These are phyloP conservation scores for Scelioninae gen. 1 DNA, from an alignment of 2,888 invertebrate genomes.

Conservation along the genomic window DNA sequence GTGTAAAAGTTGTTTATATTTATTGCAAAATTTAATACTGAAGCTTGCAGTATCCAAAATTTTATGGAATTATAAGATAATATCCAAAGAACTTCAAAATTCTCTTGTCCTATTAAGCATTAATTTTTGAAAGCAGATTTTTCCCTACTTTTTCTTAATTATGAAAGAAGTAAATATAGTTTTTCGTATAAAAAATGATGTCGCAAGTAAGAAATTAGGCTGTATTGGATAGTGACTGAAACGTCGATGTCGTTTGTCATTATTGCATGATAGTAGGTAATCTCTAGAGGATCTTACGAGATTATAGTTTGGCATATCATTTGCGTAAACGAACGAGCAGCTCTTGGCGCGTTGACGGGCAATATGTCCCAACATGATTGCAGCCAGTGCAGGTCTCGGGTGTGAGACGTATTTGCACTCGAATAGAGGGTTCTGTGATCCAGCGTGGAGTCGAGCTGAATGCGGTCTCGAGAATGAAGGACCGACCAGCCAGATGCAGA, in stretches of 20 bases:
- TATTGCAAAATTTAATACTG: too few relatives aligned
- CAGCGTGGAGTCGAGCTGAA: conserved; percentile 47
- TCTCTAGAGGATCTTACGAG: conserved; percentile 79
- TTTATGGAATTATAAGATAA: too few relatives aligned
- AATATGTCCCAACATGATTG: conserved; percentile 82
- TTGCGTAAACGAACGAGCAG: conserved; percentile 83
- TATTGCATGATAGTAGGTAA: conserved; percentile 77
- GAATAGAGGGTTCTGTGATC: conserved; percentile 71
- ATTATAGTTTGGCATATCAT: conserved; percentile 83
- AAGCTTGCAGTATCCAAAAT: too few relatives aligned
- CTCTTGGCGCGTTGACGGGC: conserved; percentile 82
- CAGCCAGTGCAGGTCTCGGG: conserved; percentile 74
- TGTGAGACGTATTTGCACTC: conserved; percentile 75
- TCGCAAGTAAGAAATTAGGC: conserved; percentile 10
- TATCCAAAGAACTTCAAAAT: too few relatives aligned
- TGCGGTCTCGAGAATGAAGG: conserved; percentile 64
- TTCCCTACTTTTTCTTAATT: too few relatives aligned
- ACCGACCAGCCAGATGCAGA: conserved; percentile 79
- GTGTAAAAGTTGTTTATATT: too few relatives aligned
- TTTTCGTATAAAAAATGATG: conserved; percentile 9
- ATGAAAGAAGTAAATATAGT: too few relatives aligned
- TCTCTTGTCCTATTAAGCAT: too few relatives aligned
- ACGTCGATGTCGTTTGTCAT: conserved; percentile 75
- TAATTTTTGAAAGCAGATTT: too few relatives aligned
- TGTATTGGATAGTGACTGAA: conserved; percentile 45